A percentile compares a stretch with the other conserved stretches of the same genome.
Evolutionary conservation across 2,113 vertebrate species (phyloP).

Genomic region (human (Homo sapiens)): GRCh38 chr11:103858001-103858500

Average conservation of each 20-base stretch:
- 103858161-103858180: not conserved
- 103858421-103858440: not conserved
- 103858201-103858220: not conserved
- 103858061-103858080: not conserved
- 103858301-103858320: not conserved
- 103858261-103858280: not conserved
- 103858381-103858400: not conserved
- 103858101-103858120: not conserved
- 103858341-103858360: not conserved
- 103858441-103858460: not conserved
- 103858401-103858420: not conserved
- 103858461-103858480: not conserved
- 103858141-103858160: not conserved
- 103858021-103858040: not conserved
- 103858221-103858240: not conserved
- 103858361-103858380: not conserved
- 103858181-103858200: not conserved
- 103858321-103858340: not conserved
- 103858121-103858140: not conserved
- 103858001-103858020: no score
- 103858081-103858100: not conserved
- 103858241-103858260: not conserved
- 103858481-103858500: not conserved
- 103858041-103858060: not conserved
- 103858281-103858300: not conserved